phyloP scores from a whole-genome alignment of 1,140 invertebrate genomes.

The Arion vulgaris region DNA sequence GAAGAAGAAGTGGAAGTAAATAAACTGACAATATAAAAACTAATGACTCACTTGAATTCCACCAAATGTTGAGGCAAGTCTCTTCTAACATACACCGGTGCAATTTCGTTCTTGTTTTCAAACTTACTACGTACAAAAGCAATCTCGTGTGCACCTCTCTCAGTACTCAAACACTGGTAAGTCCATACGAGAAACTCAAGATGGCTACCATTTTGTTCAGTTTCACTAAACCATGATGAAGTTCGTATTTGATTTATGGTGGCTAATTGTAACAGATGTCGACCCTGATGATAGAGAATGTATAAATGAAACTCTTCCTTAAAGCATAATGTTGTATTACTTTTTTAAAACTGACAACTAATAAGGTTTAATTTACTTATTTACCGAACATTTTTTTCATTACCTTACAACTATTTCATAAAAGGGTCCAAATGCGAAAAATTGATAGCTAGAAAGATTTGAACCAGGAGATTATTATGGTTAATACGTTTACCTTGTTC shows the following conservation, averaged over 20 bases:
- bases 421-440: no score
- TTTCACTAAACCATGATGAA: neutral
- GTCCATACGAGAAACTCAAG: neutral
- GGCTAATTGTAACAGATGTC: neutral
- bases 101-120: neutral
- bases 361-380: no score
- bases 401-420: no score
- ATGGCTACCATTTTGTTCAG: neutral
- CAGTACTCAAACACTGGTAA: neutral
- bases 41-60: slow-evolving; percentile 5
- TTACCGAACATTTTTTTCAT: no score
- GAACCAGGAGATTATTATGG: no score
- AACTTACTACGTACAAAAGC: neutral
- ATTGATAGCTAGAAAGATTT: no score
- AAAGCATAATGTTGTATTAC: no score
- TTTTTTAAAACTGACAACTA: no score
- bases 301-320: no score
- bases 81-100: neutral
- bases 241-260: neutral
- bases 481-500: no score
- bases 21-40: no score
- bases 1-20: no score
- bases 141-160: neutral
- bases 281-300: neutral
- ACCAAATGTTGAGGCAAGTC: neutral